These are phyloP conservation scores for Hemicrepidius hirtus DNA, from an alignment of 2,888 invertebrate genomes.

Conservation along the genomic window DNA sequence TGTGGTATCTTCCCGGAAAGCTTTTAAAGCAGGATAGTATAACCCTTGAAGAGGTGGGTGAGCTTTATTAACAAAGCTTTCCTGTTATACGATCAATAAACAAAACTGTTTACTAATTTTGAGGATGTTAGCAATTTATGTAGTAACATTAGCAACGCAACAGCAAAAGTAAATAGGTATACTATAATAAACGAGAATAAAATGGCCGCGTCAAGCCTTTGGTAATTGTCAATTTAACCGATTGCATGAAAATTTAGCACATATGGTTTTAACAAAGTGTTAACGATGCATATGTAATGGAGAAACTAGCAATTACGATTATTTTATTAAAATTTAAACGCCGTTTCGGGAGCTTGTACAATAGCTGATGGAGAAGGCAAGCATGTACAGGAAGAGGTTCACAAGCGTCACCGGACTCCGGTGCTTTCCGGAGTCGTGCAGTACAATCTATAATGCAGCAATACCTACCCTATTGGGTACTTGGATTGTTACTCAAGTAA, in stretches of 20 bases:
- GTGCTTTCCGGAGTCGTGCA: not conserved
- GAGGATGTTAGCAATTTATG: constrained; percentile 1
- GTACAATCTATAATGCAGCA: no score
- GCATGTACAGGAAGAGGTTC: constrained; percentile 42
- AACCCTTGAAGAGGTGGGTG: constrained; percentile 5
- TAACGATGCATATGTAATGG: constrained; percentile 20
- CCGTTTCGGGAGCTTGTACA: constrained; percentile 53
- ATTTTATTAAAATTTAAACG: constrained; percentile 54
- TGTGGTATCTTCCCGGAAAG: constrained; percentile 59
- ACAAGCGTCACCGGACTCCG: not conserved
- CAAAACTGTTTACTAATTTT: constrained; percentile 6
- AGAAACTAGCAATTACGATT: constrained; percentile 27
- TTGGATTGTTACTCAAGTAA: no score
- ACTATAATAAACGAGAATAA: no score
- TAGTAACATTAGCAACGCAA: not conserved
- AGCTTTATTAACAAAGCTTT: constrained; percentile 34
- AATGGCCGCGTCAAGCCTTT: no score
- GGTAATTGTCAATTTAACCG: not conserved
- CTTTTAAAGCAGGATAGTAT: constrained; percentile 53
- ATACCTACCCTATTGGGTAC: no score
- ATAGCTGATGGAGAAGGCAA: constrained; percentile 51
- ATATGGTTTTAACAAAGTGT: not conserved
- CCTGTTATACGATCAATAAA: constrained; percentile 27
- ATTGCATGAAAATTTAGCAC: not conserved
- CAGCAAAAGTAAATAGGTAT: not conserved